Conservation (phyloP, 2,797 vertebrate species). For the Xenops minutus region DNA sequence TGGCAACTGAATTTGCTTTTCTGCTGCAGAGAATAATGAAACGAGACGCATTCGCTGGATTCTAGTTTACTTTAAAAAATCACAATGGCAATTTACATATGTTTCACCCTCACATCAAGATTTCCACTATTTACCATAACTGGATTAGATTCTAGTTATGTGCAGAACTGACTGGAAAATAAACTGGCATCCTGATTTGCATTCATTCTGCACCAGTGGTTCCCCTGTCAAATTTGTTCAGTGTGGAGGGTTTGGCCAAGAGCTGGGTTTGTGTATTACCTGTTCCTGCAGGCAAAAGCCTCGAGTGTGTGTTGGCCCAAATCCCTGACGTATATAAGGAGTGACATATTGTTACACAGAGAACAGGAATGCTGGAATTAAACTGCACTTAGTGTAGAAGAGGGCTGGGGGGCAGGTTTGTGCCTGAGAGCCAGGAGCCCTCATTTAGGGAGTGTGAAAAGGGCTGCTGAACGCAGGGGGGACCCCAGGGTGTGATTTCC, state of each 20-base stretch:
- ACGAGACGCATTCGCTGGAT: not conserved
- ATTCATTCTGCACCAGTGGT: conserved; percentile 34
- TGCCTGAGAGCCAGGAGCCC: not conserved
- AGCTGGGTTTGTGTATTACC: conserved; percentile 27
- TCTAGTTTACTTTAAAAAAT: not conserved
- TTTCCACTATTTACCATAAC: conserved; percentile 27
- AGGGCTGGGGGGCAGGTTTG: not conserved
- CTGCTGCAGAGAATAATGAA: conserved; percentile 1
- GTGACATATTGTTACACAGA: not conserved
- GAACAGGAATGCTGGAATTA: not conserved
- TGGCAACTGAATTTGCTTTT: conserved; percentile 24
- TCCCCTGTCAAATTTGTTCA: conserved; percentile 27
- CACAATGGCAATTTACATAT: conserved; percentile 19
- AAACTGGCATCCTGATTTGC: conserved; percentile 23
- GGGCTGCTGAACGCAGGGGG: not conserved
- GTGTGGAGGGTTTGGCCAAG: not conserved
- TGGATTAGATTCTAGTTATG: conserved; percentile 37
- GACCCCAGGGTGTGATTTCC: not conserved
- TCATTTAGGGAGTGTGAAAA: not conserved
- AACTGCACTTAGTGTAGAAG: not conserved
- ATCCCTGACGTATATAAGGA: not conserved
- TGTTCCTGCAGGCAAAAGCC: conserved; percentile 26
- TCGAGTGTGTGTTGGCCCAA: not conserved
- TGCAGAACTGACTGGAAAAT: conserved; percentile 34
- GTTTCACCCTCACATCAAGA: not conserved